Percentiles rank a stretch among this genome's conserved stretches.
Conservation (phyloP, 2,113 vertebrate species). For the Urocitellus parryii region DNA sequence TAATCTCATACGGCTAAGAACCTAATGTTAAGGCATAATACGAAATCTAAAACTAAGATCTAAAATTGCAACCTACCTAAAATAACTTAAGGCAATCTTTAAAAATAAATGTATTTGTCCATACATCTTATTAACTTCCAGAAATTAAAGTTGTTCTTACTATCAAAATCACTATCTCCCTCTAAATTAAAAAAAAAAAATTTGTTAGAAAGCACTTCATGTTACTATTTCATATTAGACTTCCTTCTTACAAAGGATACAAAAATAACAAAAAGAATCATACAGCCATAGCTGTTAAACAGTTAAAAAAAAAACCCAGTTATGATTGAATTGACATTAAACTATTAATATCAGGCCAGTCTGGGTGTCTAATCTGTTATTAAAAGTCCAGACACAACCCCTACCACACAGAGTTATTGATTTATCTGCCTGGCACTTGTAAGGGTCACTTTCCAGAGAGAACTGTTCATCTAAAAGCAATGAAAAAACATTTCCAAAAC, state of each 20-base stretch:
- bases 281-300: neutral
- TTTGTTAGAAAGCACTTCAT: conserved; percentile 23
- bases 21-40: conserved; percentile 56
- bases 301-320: conserved; percentile 13
- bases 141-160: conserved; percentile 52
- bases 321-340: conserved; percentile 62
- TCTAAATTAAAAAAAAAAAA: conserved; percentile 20
- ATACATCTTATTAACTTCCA: conserved; percentile 48
- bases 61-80: conserved; percentile 60
- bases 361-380: conserved; percentile 33
- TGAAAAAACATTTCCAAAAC: conserved; percentile 49
- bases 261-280: conserved; percentile 41
- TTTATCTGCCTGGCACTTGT: conserved; percentile 45
- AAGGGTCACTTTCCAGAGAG: conserved; percentile 57
- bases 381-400: conserved; percentile 66
- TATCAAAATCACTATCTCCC: conserved; percentile 53
- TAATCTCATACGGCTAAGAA: conserved; percentile 54
- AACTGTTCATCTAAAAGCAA: conserved; percentile 60
- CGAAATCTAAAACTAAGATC: conserved; percentile 48
- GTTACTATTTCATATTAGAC: conserved; percentile 45
- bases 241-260: conserved; percentile 22
- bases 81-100: conserved; percentile 53
- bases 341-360: conserved; percentile 57
- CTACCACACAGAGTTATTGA: conserved; percentile 57
- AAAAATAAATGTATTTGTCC: conserved; percentile 10